Evolutionary conservation across 2,797 vertebrate species (phyloP), one percentile per base, ranked within the genome.

Genomic region (Balearica regulorum): DNA sequence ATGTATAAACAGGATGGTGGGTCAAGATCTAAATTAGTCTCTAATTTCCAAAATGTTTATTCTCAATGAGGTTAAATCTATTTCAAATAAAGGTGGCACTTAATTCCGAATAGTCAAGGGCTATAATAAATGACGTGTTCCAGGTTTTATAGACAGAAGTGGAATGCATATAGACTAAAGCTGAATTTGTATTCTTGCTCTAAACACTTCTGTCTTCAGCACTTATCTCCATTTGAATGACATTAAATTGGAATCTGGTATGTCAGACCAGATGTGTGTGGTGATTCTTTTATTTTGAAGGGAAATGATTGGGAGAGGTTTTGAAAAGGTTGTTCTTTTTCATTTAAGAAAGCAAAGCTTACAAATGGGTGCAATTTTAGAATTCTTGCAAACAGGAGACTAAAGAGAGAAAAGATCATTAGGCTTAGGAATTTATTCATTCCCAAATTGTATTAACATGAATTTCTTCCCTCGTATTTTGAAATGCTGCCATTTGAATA

Each of bases 221-320:
- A 39, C 25, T 81, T 91, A 69, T 87, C 65, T 93, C 44, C 49
- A 80, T 94, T 89, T 90, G 76, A 95, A 93, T 87, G 41, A 49
- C 29, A 43, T 69, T 71, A 87, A 92, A 85, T 83, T 94, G 16
- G 46, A 92, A 87, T 66, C 39, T 71, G 3, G 5, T 71, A 13
- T 35, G 24, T 85, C 57, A 93, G 17, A 70, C 37, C 64, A 94
- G 62, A 93, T 89, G 86, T 57, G 6, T 94, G 41, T 24, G 24
- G n/a, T 76, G 25, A n/a, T 64, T 89, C 48, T 31, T 76, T 70
- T 62, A 41, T 73, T 90, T 94, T 87, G 51, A 89, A 79, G 26
- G 17, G 24, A 85, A 70, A 66, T 71, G 12, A 58, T 48, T 76
- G 12, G 10, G 25, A 87, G 19, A 82, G 4, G 31, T 73, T 94